Evolutionary conservation across 2,797 vertebrate genomes (phyloP), one percentile per base, ranked within the genome.

Genomic region (Paratrypauchen microcephalus): DNA sequence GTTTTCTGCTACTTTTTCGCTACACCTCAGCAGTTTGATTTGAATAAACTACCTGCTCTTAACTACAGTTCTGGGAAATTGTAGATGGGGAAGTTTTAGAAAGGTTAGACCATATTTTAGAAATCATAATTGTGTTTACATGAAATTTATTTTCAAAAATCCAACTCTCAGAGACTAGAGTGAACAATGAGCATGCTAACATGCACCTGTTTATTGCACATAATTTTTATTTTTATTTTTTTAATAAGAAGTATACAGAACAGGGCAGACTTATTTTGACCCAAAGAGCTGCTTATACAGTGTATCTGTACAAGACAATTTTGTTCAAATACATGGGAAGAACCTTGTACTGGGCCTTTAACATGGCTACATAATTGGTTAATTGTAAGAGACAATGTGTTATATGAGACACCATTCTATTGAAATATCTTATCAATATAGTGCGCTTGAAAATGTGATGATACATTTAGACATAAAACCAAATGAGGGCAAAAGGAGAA

Each of bases 21-120:
- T 65, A 19, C 58, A 65, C 75, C 52, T 71, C 2, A 15, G 19
- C 70, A 23, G 28, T 36, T 47, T 55, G 32, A 45, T 57, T 62
- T 41, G 32, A 39, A 23, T 62, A 39, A 41, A 36, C 58, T 32
- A 59, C 26, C 6, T 19, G 18, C 57, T 19, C 26, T 59, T 59
- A 23, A 54, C 41, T 45, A 45, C 41, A 52, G 48, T 50, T 50
- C 16, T 50, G 48, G 16, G 48, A 24, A 24, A 55, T 21, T 19
- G 8, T 55, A 55, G n/a, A 12, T 24, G n/a, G 21, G 12, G 54
- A 4, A 23, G 9, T 21, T 55, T 21, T 24, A 11, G 21, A 13
- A 55, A n/a, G 21, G 39, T 15, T 41, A 12, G 39, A 13, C 3
- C 39, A 13, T 41, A 4, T 41, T 12, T 41, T 36, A 36, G 13